A percentile compares a stretch with the other conserved stretches of the same genome.
Evolutionary conservation across 2,888 invertebrate genomes (phyloP).

Genomic region (Oxytorus armatus): DNA sequence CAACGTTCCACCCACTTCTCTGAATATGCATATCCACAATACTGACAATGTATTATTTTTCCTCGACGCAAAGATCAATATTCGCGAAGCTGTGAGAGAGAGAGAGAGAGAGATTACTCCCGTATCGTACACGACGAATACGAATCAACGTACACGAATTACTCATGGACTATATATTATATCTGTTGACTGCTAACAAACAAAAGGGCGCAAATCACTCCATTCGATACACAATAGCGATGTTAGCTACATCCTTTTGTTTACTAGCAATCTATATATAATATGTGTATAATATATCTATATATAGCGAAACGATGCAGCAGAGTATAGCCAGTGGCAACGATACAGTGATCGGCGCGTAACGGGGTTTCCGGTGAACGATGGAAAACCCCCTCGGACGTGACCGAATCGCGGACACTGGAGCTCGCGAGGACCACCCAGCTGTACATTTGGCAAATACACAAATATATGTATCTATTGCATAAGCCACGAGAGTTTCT

Average conservation of each 20-base stretch:
- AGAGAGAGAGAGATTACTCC: conserved; percentile 1
- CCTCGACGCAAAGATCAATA: conserved; percentile 80
- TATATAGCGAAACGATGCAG: conserved; percentile 39
- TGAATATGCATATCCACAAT: conserved; percentile 81
- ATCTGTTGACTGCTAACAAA: neutral
- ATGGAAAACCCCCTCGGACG: conserved; percentile 74
- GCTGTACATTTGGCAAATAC: conserved; percentile 20
- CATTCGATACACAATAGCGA: neutral
- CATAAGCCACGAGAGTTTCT: conserved; percentile 38
- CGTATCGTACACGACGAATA: conserved; percentile 31
- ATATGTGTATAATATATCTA: no score
- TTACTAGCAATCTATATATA: conserved; percentile 19
- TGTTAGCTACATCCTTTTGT: conserved; percentile 2
- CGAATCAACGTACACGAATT: conserved; percentile 49
- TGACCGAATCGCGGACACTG: conserved; percentile 72
- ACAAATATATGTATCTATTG: conserved; percentile 4
- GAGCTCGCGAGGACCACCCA: conserved; percentile 47
- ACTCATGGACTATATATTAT: conserved; percentile 18
- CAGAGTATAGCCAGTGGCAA: conserved; percentile 20
- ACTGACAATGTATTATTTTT: conserved; percentile 83
- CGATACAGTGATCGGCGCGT: conserved; percentile 45
- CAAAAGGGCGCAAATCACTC: neutral
- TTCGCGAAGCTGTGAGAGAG: conserved; percentile 64
- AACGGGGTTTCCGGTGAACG: conserved; percentile 68
- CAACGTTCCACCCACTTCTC: conserved; percentile 54